Evolutionary conservation across 2,888 invertebrate genomes (phyloP), one percentile per base, ranked within the genome.

Genomic region (Morpho deidamia): DNA sequence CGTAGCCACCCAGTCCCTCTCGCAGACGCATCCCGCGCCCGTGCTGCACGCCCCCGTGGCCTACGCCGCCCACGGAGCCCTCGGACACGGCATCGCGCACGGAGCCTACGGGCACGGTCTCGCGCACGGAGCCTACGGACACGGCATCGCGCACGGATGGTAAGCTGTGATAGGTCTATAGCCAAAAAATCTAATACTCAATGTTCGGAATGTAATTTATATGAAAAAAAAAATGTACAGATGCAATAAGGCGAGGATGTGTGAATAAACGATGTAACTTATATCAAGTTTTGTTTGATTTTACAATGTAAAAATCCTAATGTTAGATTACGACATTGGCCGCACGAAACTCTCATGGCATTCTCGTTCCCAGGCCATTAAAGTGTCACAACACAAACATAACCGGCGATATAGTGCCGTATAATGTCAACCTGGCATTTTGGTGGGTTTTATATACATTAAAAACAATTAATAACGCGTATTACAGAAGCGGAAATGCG

Each of bases 141-240:
- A 65, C 59, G 73, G 61, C 12, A 40, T 71, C 64, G 68, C 73
- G 58, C 72, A 84, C 75, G 84, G 71, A 75, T 87, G 86, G 85
- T 86, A 85, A 83, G 80, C 81, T 87, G 85, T 88, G 85, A 86
- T 86, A 83, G 56, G 64, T 35, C 34, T 66, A 62, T 79, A 79
- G 76, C 78, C 75, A 79, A 79, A 81, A 86, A 82, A 61, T 73
- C 69, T 72, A 83, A 86, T 84, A 85, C 84, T 86, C 85, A 49
- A 84, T 73, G 65, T 79, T 78, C 78, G 77, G 78, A 79, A 71
- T 83, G 79, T 84, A 84, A 83, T 77, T 81, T 81, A 79, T 74
- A 74, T 81, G 74, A 74, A 72, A 70, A 76, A 74, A 75, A 72
- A 74, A 64, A 62, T 70, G 75, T 72, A 80, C 74, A 78, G 74